phyloP scores from a whole-genome alignment of 2,113 vertebrate genomes.

The Pituophis catenifer region DNA sequence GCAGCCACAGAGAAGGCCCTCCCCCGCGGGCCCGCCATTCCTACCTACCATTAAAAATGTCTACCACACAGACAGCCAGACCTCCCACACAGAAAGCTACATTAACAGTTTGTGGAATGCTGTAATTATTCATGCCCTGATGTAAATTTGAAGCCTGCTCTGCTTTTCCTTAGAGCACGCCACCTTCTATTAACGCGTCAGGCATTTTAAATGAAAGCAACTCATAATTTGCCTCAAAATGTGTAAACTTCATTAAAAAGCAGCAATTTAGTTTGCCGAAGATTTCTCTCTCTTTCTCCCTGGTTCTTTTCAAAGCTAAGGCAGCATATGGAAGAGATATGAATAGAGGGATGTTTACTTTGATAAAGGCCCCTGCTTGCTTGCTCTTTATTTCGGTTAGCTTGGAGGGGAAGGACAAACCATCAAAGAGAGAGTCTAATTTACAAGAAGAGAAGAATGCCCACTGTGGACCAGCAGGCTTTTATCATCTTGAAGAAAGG shows the following conservation, averaged over 20 bases:
- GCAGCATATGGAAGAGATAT: slow-evolving; percentile 29
- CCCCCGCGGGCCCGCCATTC: not conserved
- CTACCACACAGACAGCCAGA: slow-evolving; percentile 1
- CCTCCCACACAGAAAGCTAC: not conserved
- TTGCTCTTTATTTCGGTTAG: slow-evolving; percentile 40
- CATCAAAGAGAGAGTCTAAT: slow-evolving; percentile 29
- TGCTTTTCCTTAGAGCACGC: slow-evolving; percentile 1
- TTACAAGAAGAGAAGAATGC: not conserved
- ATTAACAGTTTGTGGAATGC: not conserved
- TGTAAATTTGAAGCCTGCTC: not conserved
- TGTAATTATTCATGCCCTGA: not conserved
- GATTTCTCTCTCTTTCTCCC: slow-evolving; percentile 34
- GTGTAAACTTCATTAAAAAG: slow-evolving; percentile 36
- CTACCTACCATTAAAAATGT: not conserved
- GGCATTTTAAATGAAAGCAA: slow-evolving; percentile 27
- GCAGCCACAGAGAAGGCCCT: too few relatives aligned
- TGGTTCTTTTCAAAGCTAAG: slow-evolving; percentile 5
- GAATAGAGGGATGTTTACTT: slow-evolving; percentile 41
- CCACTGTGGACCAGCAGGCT: slow-evolving; percentile 8
- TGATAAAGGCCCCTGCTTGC: slow-evolving; percentile 36
- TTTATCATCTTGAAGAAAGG: slow-evolving; percentile 28
- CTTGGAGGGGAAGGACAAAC: slow-evolving; percentile 45
- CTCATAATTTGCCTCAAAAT: slow-evolving; percentile 45
- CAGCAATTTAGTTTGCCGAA: slow-evolving; percentile 39
- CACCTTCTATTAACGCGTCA: slow-evolving; percentile 28